Conservation (phyloP, 2,888 invertebrate genomes). For the Rhamnusium bicolor region DNA sequence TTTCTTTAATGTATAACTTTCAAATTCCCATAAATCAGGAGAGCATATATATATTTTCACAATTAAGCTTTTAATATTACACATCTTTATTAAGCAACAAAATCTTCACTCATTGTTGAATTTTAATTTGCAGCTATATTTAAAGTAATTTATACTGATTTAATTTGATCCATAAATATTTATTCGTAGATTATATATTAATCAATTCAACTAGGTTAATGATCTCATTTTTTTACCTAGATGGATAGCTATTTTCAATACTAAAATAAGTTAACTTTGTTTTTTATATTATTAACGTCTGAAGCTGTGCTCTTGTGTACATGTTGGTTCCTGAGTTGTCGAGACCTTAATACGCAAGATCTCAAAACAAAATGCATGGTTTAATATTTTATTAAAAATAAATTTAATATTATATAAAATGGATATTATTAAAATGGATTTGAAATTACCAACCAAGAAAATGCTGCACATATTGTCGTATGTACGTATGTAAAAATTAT, state of each 20-base stretch:
- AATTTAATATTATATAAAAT: no score
- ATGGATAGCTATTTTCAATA: not conserved
- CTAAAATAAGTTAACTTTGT: not conserved
- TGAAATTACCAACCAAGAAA: no score
- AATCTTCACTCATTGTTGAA: not conserved
- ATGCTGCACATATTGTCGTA: no score
- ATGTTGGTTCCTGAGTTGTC: no score
- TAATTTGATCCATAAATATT: not conserved
- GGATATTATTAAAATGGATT: no score
- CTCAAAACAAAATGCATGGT: no score
- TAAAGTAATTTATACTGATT: not conserved
- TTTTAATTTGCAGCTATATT: no score
- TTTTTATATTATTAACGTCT: not conserved
- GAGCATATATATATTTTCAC: not conserved
- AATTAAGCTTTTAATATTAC: not conserved
- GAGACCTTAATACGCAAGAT: no score
- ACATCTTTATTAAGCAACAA: not conserved
- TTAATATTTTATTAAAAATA: no score
- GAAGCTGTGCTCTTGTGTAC: no score
- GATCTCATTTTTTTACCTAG: not conserved
- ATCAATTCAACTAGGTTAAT: not conserved
- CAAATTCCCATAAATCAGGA: conserved; percentile 21
- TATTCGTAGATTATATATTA: not conserved
- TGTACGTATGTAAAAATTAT: no score
- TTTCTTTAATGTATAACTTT: no score